These are phyloP conservation scores for Odiellus spinosus DNA, from an alignment of 2,888 invertebrate genomes.

Conservation along the genomic window DNA sequence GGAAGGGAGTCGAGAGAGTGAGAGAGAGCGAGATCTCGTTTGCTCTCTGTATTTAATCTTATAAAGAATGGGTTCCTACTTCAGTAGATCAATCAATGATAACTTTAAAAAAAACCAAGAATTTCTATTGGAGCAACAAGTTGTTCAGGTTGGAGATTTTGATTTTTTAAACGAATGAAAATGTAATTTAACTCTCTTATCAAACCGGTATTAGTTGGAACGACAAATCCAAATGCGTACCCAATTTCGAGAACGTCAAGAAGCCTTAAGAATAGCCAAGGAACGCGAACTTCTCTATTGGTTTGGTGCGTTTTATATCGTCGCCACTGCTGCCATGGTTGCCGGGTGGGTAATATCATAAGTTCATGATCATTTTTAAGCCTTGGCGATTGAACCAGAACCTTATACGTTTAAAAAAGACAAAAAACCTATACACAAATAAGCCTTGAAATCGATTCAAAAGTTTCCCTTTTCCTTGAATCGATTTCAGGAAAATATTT, in stretches of 20 bases:
- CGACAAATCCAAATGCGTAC: constrained; percentile 64
- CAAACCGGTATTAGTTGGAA: constrained; percentile 41
- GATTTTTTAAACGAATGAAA: not conserved
- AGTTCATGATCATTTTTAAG: not conserved
- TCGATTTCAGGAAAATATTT: too few species aligned
- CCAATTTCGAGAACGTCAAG: constrained; percentile 55
- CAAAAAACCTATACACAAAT: too few species aligned
- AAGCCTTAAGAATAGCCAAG: constrained; percentile 52
- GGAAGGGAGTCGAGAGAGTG: too few species aligned
- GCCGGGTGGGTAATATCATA: constrained; percentile 25
- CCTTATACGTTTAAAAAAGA: too few species aligned
- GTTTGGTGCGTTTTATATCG: constrained; percentile 48
- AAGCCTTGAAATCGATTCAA: too few species aligned
- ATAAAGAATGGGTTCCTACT: constrained; percentile 43
- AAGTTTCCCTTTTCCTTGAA: too few species aligned
- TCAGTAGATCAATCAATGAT: constrained; percentile 46
- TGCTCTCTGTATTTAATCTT: too few species aligned
- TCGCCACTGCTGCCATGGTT: constrained; percentile 35
- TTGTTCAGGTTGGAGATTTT: constrained; percentile 40
- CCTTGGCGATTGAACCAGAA: too few species aligned
- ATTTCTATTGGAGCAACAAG: constrained; percentile 47
- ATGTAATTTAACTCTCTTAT: not conserved
- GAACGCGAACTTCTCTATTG: constrained; percentile 55
- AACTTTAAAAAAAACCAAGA: constrained; percentile 51
- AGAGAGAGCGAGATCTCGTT: too few species aligned